phyloP scores from a whole-genome alignment of 2,797 vertebrate species.

The Staurois parvus region DNA sequence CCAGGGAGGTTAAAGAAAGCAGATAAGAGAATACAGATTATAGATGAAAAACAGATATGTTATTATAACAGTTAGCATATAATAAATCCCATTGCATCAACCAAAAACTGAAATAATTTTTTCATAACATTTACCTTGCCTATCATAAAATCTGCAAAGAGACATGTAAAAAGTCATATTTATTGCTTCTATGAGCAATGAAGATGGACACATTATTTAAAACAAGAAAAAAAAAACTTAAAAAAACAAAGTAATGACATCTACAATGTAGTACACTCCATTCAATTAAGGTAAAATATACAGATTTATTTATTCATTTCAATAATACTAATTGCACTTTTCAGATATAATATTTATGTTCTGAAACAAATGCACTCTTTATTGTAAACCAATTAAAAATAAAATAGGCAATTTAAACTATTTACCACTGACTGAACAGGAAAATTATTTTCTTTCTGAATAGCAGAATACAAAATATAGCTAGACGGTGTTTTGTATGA shows the following conservation, averaged over 20 bases:
- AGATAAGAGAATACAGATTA: too few species aligned
- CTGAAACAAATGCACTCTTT: constrained; percentile 36
- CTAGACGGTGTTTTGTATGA: too few species aligned
- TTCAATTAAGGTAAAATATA: constrained; percentile 18
- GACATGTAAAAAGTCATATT: not conserved
- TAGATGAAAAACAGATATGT: too few species aligned
- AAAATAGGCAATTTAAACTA: constrained; percentile 28
- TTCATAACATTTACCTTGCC: too few species aligned
- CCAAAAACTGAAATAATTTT: too few species aligned
- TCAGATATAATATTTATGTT: constrained; percentile 45
- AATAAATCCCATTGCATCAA: too few species aligned
- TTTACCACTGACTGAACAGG: constrained; percentile 38
- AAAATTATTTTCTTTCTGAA: constrained; percentile 18
- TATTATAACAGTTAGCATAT: too few species aligned
- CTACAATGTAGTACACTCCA: not conserved
- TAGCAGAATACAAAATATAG: constrained; percentile 9
- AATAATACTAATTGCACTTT: constrained; percentile 44
- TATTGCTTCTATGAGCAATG: not conserved
- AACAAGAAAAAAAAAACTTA: not conserved
- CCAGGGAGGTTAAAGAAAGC: too few species aligned
- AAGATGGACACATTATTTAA: constrained; percentile 2
- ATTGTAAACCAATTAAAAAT: constrained; percentile 39
- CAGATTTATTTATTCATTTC: constrained; percentile 26
- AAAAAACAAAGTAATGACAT: not conserved
- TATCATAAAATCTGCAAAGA: not conserved